These are phyloP conservation scores for Tridacna crocea DNA, from an alignment of 2,888 invertebrate genomes.

Conservation along the genomic window DNA sequence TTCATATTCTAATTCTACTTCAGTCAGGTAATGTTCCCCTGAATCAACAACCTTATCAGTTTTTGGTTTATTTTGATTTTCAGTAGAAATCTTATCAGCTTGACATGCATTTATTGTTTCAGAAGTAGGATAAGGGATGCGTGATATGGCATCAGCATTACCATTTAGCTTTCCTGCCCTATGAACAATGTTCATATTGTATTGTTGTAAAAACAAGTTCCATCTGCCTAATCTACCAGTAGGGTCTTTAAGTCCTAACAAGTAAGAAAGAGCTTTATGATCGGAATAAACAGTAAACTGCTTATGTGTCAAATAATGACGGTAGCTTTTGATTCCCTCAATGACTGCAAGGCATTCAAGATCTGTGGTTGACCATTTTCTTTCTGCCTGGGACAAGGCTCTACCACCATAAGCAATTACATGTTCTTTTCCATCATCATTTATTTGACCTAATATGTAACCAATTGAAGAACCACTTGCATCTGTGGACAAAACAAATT, in stretches of 20 bases:
- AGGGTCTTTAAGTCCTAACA: too few relatives aligned
- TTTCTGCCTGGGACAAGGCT: constrained; percentile 36
- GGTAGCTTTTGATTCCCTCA: constrained; percentile 44
- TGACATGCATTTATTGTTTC: constrained; percentile 10
- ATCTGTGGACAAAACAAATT: too few relatives aligned
- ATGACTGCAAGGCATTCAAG: constrained; percentile 50
- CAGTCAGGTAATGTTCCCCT: too few relatives aligned
- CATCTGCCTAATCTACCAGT: too few relatives aligned
- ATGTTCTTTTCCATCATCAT: constrained; percentile 47
- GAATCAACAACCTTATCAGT: too few relatives aligned
- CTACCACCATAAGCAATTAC: constrained; percentile 63
- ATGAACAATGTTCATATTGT: too few relatives aligned
- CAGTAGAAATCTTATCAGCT: background rate
- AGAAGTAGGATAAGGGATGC: too few relatives aligned
- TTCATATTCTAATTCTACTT: too few relatives aligned
- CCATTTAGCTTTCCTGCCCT: too few relatives aligned
- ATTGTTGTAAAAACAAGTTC: too few relatives aligned
- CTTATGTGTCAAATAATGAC: constrained; percentile 51
- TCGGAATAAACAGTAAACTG: constrained; percentile 58
- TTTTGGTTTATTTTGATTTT: background rate
- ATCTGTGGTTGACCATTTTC: constrained; percentile 51
- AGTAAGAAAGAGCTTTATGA: constrained; percentile 58
- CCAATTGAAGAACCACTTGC: too few relatives aligned
- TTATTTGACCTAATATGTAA: constrained; percentile 62
- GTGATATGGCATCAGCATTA: too few relatives aligned